Percentiles rank a stretch among this genome's conserved stretches.
Evolutionary conservation across 2,113 vertebrate species (phyloP).

Genomic region (Beaufortia kweichowensis): DNA sequence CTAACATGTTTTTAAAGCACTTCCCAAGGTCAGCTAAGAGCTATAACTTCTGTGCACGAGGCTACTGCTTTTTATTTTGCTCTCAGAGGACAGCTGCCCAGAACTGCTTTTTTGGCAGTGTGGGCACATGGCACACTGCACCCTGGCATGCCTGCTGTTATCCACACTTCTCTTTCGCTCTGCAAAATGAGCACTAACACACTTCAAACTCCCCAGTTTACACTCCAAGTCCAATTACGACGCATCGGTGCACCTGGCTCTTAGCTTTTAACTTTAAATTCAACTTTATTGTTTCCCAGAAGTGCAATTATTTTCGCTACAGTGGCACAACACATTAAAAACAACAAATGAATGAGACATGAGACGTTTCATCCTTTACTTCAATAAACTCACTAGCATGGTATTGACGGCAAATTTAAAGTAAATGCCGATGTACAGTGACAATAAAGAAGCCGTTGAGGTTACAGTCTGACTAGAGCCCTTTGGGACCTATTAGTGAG

Average conservation of each 20-base stretch:
- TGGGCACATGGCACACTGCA: conserved; percentile 2
- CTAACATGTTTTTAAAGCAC: conserved; percentile 43
- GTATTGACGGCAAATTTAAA: too few relatives aligned
- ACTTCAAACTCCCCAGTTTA: conserved; percentile 26
- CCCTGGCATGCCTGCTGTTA: conserved; percentile 3
- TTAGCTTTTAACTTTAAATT: neutral
- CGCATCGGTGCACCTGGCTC: neutral
- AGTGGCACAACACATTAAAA: too few relatives aligned
- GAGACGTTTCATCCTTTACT: too few relatives aligned
- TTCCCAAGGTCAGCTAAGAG: conserved; percentile 45
- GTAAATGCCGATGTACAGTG: too few relatives aligned
- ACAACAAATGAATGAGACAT: too few relatives aligned
- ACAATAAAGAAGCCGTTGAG: too few relatives aligned
- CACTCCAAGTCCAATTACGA: conserved; percentile 11
- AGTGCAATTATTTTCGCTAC: too few relatives aligned
- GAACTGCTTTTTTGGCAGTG: conserved; percentile 24
- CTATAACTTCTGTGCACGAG: conserved; percentile 1
- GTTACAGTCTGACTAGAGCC: too few relatives aligned
- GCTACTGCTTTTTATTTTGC: neutral
- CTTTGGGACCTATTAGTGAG: too few relatives aligned
- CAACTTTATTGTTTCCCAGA: too few relatives aligned
- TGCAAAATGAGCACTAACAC: neutral
- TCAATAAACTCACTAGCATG: too few relatives aligned
- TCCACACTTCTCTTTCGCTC: neutral
- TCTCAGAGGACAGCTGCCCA: conserved; percentile 14